These are phyloP conservation scores for Heteromurus nitidus DNA, from an alignment of 2,888 invertebrate species.

Conservation along the genomic window DNA sequence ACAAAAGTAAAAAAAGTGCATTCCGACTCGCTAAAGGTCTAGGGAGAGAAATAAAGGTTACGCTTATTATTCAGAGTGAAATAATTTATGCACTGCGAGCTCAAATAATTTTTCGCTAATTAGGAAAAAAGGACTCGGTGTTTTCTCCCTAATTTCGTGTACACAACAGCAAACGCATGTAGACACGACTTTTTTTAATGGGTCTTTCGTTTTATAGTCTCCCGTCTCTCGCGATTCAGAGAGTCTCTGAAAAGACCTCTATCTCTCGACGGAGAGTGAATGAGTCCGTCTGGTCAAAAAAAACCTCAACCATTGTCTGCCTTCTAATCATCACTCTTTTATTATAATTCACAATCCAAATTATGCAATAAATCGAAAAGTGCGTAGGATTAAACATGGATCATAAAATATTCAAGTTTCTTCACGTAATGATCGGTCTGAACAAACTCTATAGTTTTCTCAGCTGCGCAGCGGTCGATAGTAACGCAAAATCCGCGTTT, in stretches of 20 bases:
- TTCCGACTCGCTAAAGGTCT: too few species aligned
- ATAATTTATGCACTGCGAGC: slow-evolving; percentile 25
- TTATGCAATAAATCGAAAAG: slow-evolving; percentile 53
- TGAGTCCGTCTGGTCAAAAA: not conserved
- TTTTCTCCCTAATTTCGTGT: not conserved
- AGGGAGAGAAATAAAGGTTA: not conserved
- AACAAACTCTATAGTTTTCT: slow-evolving; percentile 47
- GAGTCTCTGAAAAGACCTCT: too few species aligned
- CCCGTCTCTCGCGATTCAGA: too few species aligned
- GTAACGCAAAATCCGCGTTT: too few species aligned
- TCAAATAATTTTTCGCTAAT: slow-evolving; percentile 57
- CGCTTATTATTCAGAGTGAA: not conserved
- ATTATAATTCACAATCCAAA: slow-evolving; percentile 16
- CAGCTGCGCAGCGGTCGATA: not conserved
- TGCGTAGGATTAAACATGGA: slow-evolving; percentile 56
- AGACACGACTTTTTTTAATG: too few species aligned
- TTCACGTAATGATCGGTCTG: slow-evolving; percentile 33
- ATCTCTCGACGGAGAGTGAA: too few species aligned
- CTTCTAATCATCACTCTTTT: too few species aligned
- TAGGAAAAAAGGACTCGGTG: slow-evolving; percentile 54
- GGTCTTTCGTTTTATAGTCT: too few species aligned
- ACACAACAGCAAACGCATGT: too few species aligned
- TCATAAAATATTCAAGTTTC: slow-evolving; percentile 59
- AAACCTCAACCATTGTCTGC: too few species aligned
- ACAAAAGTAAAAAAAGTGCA: too few species aligned